Base-by-base conservation (phyloP, 2,888 invertebrate genomes). In the Eristalinus sepulchralis region DNA sequence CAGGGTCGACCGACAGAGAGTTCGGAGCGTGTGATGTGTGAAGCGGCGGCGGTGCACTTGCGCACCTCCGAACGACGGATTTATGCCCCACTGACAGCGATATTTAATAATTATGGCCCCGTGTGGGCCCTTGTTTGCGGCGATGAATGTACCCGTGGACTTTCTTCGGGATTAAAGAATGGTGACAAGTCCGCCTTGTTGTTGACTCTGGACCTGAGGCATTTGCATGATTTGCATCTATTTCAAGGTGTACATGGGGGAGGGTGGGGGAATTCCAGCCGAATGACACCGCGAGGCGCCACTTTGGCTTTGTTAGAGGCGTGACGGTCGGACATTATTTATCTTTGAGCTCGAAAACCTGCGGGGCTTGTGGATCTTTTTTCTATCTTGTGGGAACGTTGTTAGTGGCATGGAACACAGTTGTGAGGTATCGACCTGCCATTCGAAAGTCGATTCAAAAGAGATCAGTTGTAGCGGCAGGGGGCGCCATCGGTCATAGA, bases 11-110 rank as follows among this genome's bases (percentile, higher is more conserved):
- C n/a, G 33, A 64, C 57, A 60, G 22, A 77, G 53, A 62, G 34
- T 64, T 36, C 13, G 10, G 2, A n/a, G 36, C 17, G 39, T 55
- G 57, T 33, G 57, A 59, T 64, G 47, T 77, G 20, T 34, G 57
- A 57, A 17, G 53, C 17, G 9, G 17, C 17, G 9, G 17, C 11
- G 20, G 9, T 31, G 39, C 17, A 47, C 47, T 39, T 22, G n/a
- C 33, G 9, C 20, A 27, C 39, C 62, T 34, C 24, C 53, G 22
- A 57, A 17, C 17, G 57, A 13, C 63, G 47, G 67, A 67, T 72
- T 72, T 73, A 80, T 80, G 62, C 55, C 80, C 72, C 60, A 72
- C 72, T 80, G 80, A 55, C 80, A 67, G 72, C 55, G 60, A 80
- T 80, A 80, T 72, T 73, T 80, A 80, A 80, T 62, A 72, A 73